phyloP scores from a whole-genome alignment of 2,888 invertebrate species.

The Phengaris arion region DNA sequence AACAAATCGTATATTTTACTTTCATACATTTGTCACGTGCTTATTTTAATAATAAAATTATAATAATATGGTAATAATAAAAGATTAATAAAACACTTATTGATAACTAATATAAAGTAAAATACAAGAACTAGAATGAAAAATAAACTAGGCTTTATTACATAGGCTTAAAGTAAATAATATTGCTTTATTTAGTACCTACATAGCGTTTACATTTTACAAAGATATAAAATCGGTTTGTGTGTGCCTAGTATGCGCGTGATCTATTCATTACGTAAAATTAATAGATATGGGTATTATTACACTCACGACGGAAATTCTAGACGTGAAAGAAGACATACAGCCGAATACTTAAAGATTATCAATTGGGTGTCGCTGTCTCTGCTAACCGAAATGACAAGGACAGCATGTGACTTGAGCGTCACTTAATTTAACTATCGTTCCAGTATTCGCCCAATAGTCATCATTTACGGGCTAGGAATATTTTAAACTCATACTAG shows the following conservation, averaged over 20 bases:
- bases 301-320: no score
- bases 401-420: no score
- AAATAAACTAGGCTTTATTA: constrained; percentile 21
- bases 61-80: constrained; percentile 1
- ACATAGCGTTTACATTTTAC: neutral
- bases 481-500: neutral
- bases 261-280: no score
- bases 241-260: neutral
- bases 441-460: no score
- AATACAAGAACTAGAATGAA: constrained; percentile 19
- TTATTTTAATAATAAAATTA: constrained; percentile 5
- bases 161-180: constrained; percentile 22
- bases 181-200: constrained; percentile 20
- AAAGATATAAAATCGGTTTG: neutral
- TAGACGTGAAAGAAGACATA: no score
- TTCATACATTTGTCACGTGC: neutral
- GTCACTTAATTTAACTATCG: no score
- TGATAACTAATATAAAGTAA: neutral
- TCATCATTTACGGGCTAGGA: no score
- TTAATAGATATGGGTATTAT: no score
- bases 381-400: no score
- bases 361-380: no score
- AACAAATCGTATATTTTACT: neutral
- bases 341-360: no score
- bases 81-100: constrained; percentile 11